Evolutionary conservation across 2,888 invertebrate species (phyloP).

Genomic region (Drosophila silvestris): DNA sequence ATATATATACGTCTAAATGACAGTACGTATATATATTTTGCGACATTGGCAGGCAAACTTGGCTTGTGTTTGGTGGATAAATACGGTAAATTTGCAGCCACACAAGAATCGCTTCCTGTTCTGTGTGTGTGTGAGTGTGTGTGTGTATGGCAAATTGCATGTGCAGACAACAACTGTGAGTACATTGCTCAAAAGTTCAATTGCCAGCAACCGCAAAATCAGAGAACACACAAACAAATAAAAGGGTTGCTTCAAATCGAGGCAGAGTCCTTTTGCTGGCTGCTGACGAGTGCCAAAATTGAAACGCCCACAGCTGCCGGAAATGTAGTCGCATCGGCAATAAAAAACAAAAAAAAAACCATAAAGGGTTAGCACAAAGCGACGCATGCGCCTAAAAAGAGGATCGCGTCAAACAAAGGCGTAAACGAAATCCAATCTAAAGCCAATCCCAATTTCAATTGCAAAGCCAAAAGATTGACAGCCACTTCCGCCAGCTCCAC

Average conservation of each 20-base stretch:
- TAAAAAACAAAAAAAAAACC: background rate
- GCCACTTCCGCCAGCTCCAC: constrained; percentile 56
- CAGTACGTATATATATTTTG: constrained; percentile 56
- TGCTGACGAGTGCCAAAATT: constrained; percentile 61
- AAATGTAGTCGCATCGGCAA: constrained; percentile 43
- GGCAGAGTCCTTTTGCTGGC: constrained; percentile 22
- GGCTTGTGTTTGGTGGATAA: constrained; percentile 51
- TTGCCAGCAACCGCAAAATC: constrained; percentile 51
- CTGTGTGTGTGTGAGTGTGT: background rate
- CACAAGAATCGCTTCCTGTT: constrained; percentile 50
- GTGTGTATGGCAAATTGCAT: constrained; percentile 3
- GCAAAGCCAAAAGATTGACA: constrained; percentile 57
- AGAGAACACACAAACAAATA: constrained; percentile 31
- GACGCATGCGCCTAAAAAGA: constrained; percentile 57
- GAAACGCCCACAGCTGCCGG: constrained; percentile 83
- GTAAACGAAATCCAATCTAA: constrained; percentile 9
- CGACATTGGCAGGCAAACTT: constrained; percentile 23
- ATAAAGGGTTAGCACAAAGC: constrained; percentile 50
- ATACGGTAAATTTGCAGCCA: constrained; percentile 77
- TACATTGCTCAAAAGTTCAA: constrained; percentile 60
- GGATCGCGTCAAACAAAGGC: constrained; percentile 43
- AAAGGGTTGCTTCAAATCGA: constrained; percentile 6
- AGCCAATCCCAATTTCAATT: constrained; percentile 15
- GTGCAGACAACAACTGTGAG: constrained; percentile 49
- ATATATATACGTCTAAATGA: constrained; percentile 36